Percentiles rank a stretch among this genome's conserved stretches.
Conservation (phyloP, 37 sponge, comb jelly and placozoan species). For the Tethya wilhelma region DNA sequence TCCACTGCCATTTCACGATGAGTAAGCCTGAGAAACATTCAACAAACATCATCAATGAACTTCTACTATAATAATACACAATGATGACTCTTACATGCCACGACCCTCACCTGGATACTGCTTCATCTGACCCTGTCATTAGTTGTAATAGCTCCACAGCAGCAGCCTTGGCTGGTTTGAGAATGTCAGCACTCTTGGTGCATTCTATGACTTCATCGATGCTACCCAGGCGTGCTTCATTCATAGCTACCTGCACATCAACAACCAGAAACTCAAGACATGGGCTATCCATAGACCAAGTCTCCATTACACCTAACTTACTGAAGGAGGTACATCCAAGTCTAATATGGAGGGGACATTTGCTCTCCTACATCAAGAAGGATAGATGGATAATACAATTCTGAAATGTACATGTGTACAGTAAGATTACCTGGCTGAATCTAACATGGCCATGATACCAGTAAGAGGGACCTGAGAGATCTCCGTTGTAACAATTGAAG, state of each 20-base stretch:
- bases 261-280: background rate
- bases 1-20: constrained; percentile 9
- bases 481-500: constrained; percentile 85
- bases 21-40: background rate
- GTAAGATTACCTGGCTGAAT: constrained; percentile 69
- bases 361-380: constrained; percentile 41
- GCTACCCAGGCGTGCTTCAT: constrained; percentile 81
- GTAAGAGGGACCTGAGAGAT: constrained; percentile 91
- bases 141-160: constrained; percentile 51
- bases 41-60: background rate
- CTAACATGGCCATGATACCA: constrained; percentile 79
- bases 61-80: background rate
- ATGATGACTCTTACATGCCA: background rate
- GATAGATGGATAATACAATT: no score
- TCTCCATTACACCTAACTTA: no score
- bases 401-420: background rate
- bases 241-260: constrained; percentile 75
- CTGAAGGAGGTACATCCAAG: constrained; percentile 84
- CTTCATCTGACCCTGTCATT: constrained; percentile 20
- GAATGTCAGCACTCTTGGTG: constrained; percentile 63
- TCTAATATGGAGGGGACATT: constrained; percentile 73
- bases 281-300: no score
- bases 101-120: background rate
- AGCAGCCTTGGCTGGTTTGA: constrained; percentile 82
- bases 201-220: constrained; percentile 80